Conservation (phyloP, 2,797 vertebrate species). For the Allobates femoralis region DNA sequence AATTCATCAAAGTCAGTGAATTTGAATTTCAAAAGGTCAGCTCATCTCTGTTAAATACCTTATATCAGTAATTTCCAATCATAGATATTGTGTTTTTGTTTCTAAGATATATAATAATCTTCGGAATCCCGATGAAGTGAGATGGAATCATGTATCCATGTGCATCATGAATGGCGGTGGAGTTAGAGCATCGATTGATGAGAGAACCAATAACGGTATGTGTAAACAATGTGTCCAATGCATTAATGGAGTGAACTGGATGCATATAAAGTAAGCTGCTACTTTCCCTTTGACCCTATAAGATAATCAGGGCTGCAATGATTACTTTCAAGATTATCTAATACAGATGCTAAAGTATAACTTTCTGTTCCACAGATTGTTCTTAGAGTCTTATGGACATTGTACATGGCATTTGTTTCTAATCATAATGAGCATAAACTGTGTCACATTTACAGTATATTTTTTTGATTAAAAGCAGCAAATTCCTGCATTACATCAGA, state of each 20-base stretch:
- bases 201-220: conserved; percentile 81
- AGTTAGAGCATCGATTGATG: conserved; percentile 85
- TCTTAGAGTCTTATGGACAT: neutral
- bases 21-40: too few relatives aligned
- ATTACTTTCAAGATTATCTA: neutral
- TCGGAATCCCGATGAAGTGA: conserved; percentile 69
- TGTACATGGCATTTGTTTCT: neutral
- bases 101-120: conserved; percentile 85
- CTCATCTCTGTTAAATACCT: too few relatives aligned
- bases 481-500: neutral
- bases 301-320: neutral
- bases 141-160: conserved; percentile 90
- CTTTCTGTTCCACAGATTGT: neutral
- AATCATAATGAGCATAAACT: neutral
- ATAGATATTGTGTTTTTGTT: neutral
- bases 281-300: neutral
- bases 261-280: neutral
- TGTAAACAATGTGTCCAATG: neutral
- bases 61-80: neutral
- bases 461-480: too few relatives aligned
- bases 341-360: neutral
- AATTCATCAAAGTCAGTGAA: too few relatives aligned
- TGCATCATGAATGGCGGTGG: conserved; percentile 87
- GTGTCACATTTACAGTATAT: neutral
- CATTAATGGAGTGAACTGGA: neutral